Evolutionary conservation across 2,888 invertebrate species (phyloP), one percentile per base, ranked within the genome.

Genomic region (Cephalotes varians): DNA sequence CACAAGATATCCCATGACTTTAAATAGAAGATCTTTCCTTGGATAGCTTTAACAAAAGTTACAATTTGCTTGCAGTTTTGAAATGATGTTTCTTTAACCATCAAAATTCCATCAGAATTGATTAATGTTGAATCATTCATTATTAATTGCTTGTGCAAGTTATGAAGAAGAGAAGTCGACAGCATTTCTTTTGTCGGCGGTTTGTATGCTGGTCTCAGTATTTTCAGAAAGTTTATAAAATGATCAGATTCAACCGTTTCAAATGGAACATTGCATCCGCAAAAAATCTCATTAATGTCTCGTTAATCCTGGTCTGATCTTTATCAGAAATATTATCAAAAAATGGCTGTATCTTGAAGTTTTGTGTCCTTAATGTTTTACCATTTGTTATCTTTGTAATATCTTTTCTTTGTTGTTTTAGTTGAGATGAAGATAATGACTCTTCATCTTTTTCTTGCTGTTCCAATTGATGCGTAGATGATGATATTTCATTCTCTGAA

Each of bases 231-330:
- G 15, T 64, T 64, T 64, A 40, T 12, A 40, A 64, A 64, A 21
- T 64, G 15, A 25, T 37, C 37, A 40, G 64, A 64, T 64, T 64
- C 64, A 40, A 64, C 15, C 12, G 40, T 25, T 21, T 64, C 64
- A 40, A 64, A 40, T 15, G 40, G 15, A 25, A 64, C 40, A 64
- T 64, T 64, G 25, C 64, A 64, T 3, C 40, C 40, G 7, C 64
- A 64, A 25, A 64, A 25, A 40, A 40, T 2, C 40, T 64, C 25
- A 64, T 64, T 9, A 51, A 21, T 51, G 51, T 9, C 3, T 51
- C 51, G 9, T 51, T 51, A 51, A 51, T 21, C 5, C 9, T 51
- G 10, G 3, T 21, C 5, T 51, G 9, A n/a, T 51, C 21, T 51
- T 51, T 21, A 21, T 21, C 9, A 51, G 21, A n/a, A 51, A 51